These are phyloP conservation scores for Thymelicus acteon DNA, from an alignment of 2,888 invertebrate genomes.

Conservation along the genomic window DNA sequence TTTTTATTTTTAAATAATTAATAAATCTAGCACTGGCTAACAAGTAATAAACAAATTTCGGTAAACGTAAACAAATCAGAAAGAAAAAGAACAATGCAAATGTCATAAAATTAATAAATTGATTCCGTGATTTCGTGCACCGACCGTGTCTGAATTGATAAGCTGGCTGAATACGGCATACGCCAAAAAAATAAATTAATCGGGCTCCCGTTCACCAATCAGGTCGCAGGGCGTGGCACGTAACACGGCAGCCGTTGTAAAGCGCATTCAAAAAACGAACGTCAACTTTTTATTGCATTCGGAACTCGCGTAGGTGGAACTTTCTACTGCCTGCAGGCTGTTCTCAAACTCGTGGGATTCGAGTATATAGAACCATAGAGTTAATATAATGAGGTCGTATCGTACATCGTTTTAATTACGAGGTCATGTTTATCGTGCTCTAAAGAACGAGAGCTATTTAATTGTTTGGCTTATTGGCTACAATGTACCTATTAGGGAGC, in stretches of 20 bases:
- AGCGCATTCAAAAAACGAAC: conserved; percentile 66
- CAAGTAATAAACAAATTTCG: too few relatives aligned
- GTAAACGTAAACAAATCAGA: not conserved
- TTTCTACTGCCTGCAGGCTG: conserved; percentile 76
- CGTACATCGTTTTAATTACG: conserved; percentile 32
- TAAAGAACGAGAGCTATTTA: conserved; percentile 3
- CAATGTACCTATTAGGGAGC: not conserved
- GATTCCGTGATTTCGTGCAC: conserved; percentile 16
- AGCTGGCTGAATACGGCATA: conserved; percentile 32
- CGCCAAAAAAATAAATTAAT: conserved; percentile 53
- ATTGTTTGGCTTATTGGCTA: not conserved
- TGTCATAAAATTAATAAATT: conserved; percentile 22
- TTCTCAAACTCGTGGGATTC: conserved; percentile 64
- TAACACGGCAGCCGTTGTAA: conserved; percentile 74
- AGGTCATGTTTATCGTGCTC: conserved; percentile 12
- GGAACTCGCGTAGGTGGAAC: conserved; percentile 76
- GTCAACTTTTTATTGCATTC: conserved; percentile 58
- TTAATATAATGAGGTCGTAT: conserved; percentile 34
- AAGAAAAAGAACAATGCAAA: conserved; percentile 16
- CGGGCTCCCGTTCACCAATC: conserved; percentile 77
- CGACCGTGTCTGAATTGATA: conserved; percentile 28
- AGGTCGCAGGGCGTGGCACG: conserved; percentile 72
- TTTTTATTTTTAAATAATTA: too few relatives aligned
- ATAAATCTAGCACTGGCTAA: too few relatives aligned
- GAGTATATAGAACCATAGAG: conserved; percentile 32